phyloP scores from a whole-genome alignment of 1,140 invertebrate genomes.

The Conus betulinus region DNA sequence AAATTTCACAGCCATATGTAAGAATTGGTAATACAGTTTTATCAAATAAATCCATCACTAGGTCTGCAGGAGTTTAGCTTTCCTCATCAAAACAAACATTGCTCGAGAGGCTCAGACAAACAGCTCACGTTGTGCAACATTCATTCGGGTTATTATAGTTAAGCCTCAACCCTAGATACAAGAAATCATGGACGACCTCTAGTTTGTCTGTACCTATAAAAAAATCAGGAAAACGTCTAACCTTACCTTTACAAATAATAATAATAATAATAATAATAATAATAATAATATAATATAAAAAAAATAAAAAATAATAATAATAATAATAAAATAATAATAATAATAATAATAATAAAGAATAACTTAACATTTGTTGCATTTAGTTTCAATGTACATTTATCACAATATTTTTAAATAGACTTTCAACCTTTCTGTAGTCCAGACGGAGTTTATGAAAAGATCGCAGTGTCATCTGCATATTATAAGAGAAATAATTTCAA shows the following conservation, averaged over 20 bases:
- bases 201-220: not conserved
- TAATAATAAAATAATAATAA: too few relatives aligned
- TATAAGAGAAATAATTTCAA: not conserved
- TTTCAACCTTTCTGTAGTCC: not conserved
- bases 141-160: not conserved
- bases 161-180: not conserved
- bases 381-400: not conserved
- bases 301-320: too few relatives aligned
- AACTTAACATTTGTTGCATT: not conserved
- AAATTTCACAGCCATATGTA: conserved; percentile 10
- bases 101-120: not conserved
- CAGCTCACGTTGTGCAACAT: not conserved
- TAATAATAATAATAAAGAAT: too few relatives aligned
- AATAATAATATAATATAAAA: too few relatives aligned
- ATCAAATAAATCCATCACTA: not conserved
- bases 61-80: not conserved
- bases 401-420: not conserved
- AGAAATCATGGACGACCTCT: not conserved
- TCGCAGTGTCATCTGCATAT: not conserved
- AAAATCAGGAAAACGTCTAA: not conserved
- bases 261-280: too few relatives aligned
- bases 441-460: not conserved
- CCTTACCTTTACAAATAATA: not conserved
- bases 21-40: conserved; percentile 6
- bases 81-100: not conserved